Evolutionary conservation across 2,113 vertebrate species (phyloP).

Genomic region (Xenopus laevis): DNA sequence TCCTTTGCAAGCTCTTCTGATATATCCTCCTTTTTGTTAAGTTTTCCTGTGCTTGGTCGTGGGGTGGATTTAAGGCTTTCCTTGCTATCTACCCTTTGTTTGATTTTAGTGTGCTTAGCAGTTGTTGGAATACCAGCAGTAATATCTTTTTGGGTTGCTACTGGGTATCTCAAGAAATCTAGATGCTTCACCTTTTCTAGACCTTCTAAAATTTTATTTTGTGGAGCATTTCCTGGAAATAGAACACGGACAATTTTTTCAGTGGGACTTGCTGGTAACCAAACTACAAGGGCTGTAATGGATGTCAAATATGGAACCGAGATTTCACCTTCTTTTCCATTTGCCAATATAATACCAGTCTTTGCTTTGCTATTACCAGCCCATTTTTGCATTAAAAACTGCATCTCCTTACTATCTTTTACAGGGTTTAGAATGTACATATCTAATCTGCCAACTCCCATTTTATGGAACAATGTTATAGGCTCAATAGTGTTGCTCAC

Average conservation of each 20-base stretch:
- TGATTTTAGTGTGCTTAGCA: conserved; percentile 90
- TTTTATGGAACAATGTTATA: conserved; percentile 93
- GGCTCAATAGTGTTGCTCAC: conserved; percentile 91
- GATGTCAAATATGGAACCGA: conserved; percentile 97
- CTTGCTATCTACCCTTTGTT: conserved; percentile 90
- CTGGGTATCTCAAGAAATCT: conserved; percentile 90
- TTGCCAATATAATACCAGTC: conserved; percentile 87
- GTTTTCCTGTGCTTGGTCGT: conserved; percentile 74
- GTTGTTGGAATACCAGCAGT: conserved; percentile 73
- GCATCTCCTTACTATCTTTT: conserved; percentile 98
- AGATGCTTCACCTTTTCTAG: conserved; percentile 93
- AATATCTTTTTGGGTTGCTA: conserved; percentile 91
- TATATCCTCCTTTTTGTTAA: conserved; percentile 75
- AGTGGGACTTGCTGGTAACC: conserved; percentile 88
- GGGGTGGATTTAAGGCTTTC: conserved; percentile 90
- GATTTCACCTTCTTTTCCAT: conserved; percentile 95
- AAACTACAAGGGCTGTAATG: conserved; percentile 92
- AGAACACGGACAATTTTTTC: conserved; percentile 95
- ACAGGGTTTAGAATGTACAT: conserved; percentile 96
- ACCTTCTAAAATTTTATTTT: conserved; percentile 96
- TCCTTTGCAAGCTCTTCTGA: conserved; percentile 76
- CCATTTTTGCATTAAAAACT: conserved; percentile 98
- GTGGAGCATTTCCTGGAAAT: conserved; percentile 96
- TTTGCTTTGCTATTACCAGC: conserved; percentile 97
- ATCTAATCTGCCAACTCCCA: conserved; percentile 92